Conservation (phyloP, 2,888 invertebrate species). For the Ptychoptera contaminata region DNA sequence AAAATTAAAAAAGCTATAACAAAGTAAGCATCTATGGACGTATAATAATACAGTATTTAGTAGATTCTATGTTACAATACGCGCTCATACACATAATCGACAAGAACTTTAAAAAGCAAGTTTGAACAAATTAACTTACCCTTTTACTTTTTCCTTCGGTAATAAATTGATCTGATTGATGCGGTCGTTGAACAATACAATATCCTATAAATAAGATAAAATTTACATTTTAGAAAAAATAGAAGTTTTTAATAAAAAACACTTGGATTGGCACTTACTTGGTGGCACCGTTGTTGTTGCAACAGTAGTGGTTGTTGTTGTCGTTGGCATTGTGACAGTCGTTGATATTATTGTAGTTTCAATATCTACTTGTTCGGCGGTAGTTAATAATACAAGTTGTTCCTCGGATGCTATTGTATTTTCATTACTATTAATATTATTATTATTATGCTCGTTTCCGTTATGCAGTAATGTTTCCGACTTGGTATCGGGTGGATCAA, state of each 20-base stretch:
- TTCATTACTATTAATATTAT: not conserved
- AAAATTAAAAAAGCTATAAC: too few species aligned
- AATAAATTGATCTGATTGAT: slow-evolving; percentile 69
- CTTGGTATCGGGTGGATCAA: slow-evolving; percentile 28
- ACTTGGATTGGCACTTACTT: slow-evolving; percentile 28
- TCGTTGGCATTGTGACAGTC: slow-evolving; percentile 23
- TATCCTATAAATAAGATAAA: slow-evolving; percentile 37
- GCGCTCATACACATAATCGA: not conserved
- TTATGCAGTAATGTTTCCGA: slow-evolving; percentile 23
- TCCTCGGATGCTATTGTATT: slow-evolving; percentile 23
- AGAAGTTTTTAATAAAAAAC: not conserved
- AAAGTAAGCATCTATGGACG: not conserved
- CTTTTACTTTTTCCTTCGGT: slow-evolving; percentile 72
- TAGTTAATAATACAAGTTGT: slow-evolving; percentile 26
- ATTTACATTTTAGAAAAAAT: too few species aligned
- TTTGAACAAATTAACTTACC: slow-evolving; percentile 36
- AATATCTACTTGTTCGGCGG: slow-evolving; percentile 32
- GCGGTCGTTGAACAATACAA: slow-evolving; percentile 70
- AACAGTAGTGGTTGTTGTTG: slow-evolving; percentile 41
- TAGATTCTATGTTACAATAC: too few species aligned
- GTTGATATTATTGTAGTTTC: slow-evolving; percentile 31
- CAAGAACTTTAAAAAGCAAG: not conserved
- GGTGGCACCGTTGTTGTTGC: slow-evolving; percentile 40
- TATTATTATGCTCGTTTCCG: slow-evolving; percentile 27
- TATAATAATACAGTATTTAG: too few species aligned